Percentiles rank a stretch among this genome's conserved stretches.
Evolutionary conservation across 1,140 invertebrate species (phyloP).

Genomic region (Procambarus clarkii): DNA sequence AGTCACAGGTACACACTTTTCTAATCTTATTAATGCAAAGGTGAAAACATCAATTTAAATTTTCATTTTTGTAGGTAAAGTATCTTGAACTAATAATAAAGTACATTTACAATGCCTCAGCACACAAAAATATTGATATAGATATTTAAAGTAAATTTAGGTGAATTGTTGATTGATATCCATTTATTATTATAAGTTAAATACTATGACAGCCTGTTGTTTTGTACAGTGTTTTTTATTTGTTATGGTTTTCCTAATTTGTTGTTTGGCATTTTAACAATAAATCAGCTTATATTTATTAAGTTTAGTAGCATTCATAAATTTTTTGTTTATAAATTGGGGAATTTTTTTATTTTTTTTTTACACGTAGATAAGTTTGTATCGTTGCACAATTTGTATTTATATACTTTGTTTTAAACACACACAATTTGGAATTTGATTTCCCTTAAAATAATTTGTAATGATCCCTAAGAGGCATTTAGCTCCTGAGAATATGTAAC

Average conservation of each 20-base stretch:
- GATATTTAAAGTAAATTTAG: too few relatives aligned
- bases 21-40: too few relatives aligned
- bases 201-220: background rate
- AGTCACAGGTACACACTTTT: slow-evolving; percentile 43
- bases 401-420: too few relatives aligned
- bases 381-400: too few relatives aligned
- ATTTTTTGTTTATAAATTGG: background rate
- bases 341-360: background rate
- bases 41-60: too few relatives aligned
- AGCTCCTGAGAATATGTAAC: background rate
- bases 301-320: background rate
- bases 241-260: background rate
- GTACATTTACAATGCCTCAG: too few relatives aligned
- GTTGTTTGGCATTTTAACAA: background rate
- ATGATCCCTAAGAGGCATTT: slow-evolving; percentile 5
- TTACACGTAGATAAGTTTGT: too few relatives aligned
- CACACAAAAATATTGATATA: too few relatives aligned
- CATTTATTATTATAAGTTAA: background rate
- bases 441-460: background rate
- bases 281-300: background rate
- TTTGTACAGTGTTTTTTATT: background rate
- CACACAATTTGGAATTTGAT: background rate
- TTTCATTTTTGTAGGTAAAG: too few relatives aligned
- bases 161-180: background rate
- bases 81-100: too few relatives aligned